A percentile compares a stretch with the other conserved stretches of the same genome.
phyloP scores from a whole-genome alignment of 2,113 vertebrate species.

The Chaenocephalus aceratus region DNA sequence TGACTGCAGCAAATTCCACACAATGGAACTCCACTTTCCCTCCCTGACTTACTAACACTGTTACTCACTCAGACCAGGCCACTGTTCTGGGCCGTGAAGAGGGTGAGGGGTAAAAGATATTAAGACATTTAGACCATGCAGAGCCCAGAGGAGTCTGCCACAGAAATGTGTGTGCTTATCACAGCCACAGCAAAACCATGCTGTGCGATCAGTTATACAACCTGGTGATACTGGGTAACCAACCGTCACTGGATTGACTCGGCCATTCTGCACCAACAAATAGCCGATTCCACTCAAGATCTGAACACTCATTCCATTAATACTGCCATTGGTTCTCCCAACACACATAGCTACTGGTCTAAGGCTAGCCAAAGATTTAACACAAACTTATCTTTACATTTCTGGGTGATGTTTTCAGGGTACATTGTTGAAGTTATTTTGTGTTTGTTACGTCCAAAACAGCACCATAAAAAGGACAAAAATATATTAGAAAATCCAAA shows the following conservation, averaged over 20 bases:
- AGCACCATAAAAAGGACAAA: not conserved
- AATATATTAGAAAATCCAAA: not conserved
- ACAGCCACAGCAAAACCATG: not conserved
- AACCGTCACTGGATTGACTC: constrained; percentile 10
- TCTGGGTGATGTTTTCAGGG: not conserved
- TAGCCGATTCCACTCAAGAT: constrained; percentile 14
- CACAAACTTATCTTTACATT: not conserved
- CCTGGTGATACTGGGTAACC: constrained; percentile 18
- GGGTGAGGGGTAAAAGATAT: not conserved
- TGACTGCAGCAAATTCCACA: constrained; percentile 87
- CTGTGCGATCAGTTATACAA: not conserved
- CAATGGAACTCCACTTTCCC: constrained; percentile 70
- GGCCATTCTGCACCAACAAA: constrained; percentile 1
- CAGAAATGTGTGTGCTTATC: constrained; percentile 15
- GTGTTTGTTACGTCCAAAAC: not conserved
- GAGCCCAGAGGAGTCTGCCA: not conserved
- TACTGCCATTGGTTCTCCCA: not conserved
- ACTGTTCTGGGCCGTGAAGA: not conserved
- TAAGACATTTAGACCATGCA: constrained; percentile 6
- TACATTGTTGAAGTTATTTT: not conserved
- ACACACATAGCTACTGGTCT: not conserved
- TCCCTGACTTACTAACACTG: constrained; percentile 63
- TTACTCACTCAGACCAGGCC: constrained; percentile 44
- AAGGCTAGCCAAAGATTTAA: not conserved
- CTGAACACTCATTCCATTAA: constrained; percentile 8